Conservation (phyloP, 2,888 invertebrate genomes). For the Steinernema scapterisci region DNA sequence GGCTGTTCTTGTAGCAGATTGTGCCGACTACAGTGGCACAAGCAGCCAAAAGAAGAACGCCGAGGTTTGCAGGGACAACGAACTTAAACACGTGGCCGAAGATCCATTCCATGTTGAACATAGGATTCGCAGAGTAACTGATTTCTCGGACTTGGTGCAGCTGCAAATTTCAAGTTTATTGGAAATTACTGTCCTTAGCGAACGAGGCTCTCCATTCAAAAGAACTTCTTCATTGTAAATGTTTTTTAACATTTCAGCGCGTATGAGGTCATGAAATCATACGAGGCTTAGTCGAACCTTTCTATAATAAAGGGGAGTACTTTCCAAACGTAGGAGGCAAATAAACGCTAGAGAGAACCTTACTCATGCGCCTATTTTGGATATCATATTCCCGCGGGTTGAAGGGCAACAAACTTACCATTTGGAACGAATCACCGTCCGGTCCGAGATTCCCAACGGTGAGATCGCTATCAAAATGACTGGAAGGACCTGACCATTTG, state of each 20-base stretch:
- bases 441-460: background rate
- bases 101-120: background rate
- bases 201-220: no score
- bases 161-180: background rate
- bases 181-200: no score
- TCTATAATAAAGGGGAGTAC: no score
- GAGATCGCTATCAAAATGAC: background rate
- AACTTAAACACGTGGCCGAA: background rate
- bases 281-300: no score
- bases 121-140: background rate
- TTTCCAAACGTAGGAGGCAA: no score
- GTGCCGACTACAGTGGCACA: constrained; percentile 25
- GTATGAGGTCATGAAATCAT: no score
- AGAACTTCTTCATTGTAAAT: no score
- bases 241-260: no score
- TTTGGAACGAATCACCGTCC: background rate
- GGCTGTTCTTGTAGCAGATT: constrained; percentile 27
- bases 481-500: background rate
- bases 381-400: background rate
- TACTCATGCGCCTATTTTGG: no score
- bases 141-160: background rate
- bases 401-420: background rate
- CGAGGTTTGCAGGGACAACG: background rate
- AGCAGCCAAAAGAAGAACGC: constrained; percentile 9
- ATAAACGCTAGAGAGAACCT: no score